Conservation (phyloP, 2,797 vertebrate genomes). For the Catharus ustulatus region DNA sequence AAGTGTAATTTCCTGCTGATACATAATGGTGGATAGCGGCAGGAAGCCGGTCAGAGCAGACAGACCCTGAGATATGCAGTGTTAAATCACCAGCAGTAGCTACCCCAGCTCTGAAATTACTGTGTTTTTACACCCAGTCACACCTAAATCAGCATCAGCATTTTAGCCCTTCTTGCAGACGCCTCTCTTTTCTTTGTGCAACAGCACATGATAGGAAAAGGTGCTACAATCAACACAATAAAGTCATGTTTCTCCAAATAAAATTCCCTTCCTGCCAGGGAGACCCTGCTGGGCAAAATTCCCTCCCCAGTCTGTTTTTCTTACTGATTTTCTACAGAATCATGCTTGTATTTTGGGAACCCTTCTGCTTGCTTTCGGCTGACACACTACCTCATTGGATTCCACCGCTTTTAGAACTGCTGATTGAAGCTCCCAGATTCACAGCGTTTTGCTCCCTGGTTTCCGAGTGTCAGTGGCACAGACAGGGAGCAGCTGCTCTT, state of each 20-base stretch:
- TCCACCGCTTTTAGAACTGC: background rate
- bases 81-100: slow-evolving; percentile 17
- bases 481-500: background rate
- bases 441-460: background rate
- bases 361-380: background rate
- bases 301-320: background rate
- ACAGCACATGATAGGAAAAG: slow-evolving; percentile 28
- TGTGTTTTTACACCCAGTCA: slow-evolving; percentile 59
- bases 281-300: slow-evolving; percentile 26
- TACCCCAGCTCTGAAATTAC: slow-evolving; percentile 50
- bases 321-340: background rate
- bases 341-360: background rate
- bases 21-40: slow-evolving; percentile 78
- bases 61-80: slow-evolving; percentile 77
- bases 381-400: background rate
- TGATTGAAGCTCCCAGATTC: background rate
- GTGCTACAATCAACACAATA: background rate
- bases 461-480: background rate
- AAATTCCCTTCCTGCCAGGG: background rate
- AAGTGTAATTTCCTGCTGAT: slow-evolving; percentile 93
- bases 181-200: slow-evolving; percentile 12
- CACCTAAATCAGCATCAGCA: slow-evolving; percentile 26
- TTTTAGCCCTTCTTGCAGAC: background rate
- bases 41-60: slow-evolving; percentile 85
- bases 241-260: slow-evolving; percentile 18